Base-by-base conservation (phyloP, 2,113 vertebrate genomes). In the Heptranchias perlo region DNA sequence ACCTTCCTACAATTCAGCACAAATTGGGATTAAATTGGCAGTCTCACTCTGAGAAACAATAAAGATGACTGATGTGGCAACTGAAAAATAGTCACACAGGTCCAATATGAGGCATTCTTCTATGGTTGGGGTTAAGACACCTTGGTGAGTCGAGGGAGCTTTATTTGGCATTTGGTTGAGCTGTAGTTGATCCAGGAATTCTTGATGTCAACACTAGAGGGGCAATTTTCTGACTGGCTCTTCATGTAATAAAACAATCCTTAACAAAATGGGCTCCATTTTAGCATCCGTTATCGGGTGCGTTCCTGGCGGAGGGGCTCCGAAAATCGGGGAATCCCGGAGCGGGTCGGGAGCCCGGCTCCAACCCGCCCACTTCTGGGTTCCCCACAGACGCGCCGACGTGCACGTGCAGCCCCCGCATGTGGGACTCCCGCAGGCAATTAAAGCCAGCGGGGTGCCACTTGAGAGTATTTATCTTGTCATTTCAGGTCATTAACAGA, bases 191-290 rank as follows among this genome's bases (percentile, higher is more conserved):
- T 28, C 25, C 11, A 35, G 35, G 21, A 86, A 49, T 49, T 49
- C 16, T 49, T 49, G 5, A 6, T 23, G 18, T 23, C 44, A 47
- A 82, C 13, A 86, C 21, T 21, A 7, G 21, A 23, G 82, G 44
- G 21, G 5, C 21, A 47, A 44, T n/a, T 82, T 82, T 44, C 76
- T 82, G 13, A 39, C 18, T 47, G 18, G 44, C 23, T 49, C 82
- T 47, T 49, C 23, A 47, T 23, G 44, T 8, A 82, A 82, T 39
- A 82, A 82, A 82, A 39, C 35, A 82, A 16, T 82, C 16, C 13
- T 82, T 82, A 82, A 82, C 39, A 44, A 82, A 82, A 82, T 82
- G n/a, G n/a, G n/a, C n/a, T n/a, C n/a, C n/a, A n/a, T n/a, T n/a
- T n/a, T n/a, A n/a, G n/a, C n/a, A n/a, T n/a, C n/a, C n/a, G n/a